These are phyloP conservation scores for Hemiscyllium ocellatum DNA, from an alignment of 2,113 vertebrate species.

Conservation along the genomic window DNA sequence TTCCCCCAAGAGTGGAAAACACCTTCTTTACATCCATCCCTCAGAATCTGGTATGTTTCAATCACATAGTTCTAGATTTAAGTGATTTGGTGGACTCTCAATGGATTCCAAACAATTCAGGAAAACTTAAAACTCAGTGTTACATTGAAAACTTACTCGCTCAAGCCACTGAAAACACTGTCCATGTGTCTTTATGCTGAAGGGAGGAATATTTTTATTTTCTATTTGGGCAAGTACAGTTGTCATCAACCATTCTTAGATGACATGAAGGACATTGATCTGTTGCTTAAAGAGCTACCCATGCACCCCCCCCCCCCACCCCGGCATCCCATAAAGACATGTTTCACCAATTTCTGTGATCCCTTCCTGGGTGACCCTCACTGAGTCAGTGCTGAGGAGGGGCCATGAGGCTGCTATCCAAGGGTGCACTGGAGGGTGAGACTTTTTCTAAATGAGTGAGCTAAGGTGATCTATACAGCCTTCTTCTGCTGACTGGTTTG, in stretches of 20 bases:
- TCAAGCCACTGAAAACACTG: not conserved
- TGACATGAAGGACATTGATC: not conserved
- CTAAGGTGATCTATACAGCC: not conserved
- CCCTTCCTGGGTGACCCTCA: too few species aligned
- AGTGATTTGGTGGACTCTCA: not conserved
- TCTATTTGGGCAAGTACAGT: not conserved
- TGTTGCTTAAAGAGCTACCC: not conserved
- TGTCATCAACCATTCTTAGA: not conserved
- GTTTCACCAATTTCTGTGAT: not conserved
- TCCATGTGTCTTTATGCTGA: not conserved
- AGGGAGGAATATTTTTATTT: not conserved
- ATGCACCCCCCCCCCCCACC: not conserved
- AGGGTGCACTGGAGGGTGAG: not conserved
- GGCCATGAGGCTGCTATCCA: too few species aligned
- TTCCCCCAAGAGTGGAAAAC: too few species aligned
- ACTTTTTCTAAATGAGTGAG: not conserved
- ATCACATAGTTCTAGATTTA: too few species aligned
- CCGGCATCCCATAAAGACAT: not conserved
- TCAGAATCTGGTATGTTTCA: too few species aligned
- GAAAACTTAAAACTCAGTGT: too few species aligned
- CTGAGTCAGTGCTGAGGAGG: not conserved
- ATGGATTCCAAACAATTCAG: too few species aligned
- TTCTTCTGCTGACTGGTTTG: not conserved
- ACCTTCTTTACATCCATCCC: too few species aligned
- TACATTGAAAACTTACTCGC: not conserved